Base-by-base conservation (phyloP, 2,797 vertebrate genomes). In the Rhynchonycteris naso region DNA sequence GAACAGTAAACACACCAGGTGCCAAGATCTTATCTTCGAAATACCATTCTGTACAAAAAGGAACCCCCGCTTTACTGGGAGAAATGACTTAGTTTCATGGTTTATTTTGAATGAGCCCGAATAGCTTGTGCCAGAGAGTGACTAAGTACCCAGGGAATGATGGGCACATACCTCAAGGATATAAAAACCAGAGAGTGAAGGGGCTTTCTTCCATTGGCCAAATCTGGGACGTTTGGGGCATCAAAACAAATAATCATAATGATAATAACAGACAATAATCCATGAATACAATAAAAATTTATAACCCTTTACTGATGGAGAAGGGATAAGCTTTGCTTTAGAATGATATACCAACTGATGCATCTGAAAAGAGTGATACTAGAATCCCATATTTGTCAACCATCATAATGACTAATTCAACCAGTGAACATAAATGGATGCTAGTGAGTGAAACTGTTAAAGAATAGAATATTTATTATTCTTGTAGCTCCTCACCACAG, bases 211-310 rank as follows among this genome's bases (percentile, higher is more conserved):
- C 38, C 19, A 4, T 8, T 85, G 24, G 35, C n/a, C 68, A 86
- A 35, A 71, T 86, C 75, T 90, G 63, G 66, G n/a, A 76, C 19
- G 26, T 81, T 71, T 90, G 68, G 13, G 58, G 16, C 30, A 82
- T 94, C 33, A 90, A 68, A 87, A 72, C 83, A 90, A 90, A 66
- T 59, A 84, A 47, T 90, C n/a, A 47, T 68, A 26, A 24, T 80
- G 22, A 33, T 24, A 74, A 4, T 88, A 83, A 84, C 30, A 63
- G 76, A 35, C 59, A 61, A 68, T 83, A 83, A 65, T 4, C 21
- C 33, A 33, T 74, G 30, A 91, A 52, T 69, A 30, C n/a, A 80
- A 3, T 52, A 33, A 95, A 43, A 81, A 68, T 90, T 52, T 65
- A 2, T 19, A 88, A 88, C 65, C 35, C 28, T 30, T 22, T 15